phyloP scores from a whole-genome alignment of 2,797 vertebrate species.

The Netta rufina region DNA sequence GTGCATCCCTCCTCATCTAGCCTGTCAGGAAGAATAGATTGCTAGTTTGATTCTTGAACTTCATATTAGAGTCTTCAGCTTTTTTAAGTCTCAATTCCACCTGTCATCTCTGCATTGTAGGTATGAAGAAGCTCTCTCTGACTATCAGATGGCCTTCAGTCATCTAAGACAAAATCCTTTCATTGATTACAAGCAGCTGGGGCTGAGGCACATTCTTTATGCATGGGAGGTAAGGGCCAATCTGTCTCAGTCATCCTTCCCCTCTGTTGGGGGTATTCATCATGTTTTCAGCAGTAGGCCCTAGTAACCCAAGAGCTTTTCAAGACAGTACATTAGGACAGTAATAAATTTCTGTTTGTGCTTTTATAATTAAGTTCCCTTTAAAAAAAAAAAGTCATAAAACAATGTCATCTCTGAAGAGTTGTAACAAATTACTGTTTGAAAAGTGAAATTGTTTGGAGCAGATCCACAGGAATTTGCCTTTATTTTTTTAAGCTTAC shows the following conservation, averaged over 20 bases:
- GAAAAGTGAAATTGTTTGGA: background rate
- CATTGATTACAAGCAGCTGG: constrained; percentile 93
- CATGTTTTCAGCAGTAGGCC: background rate
- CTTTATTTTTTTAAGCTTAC: background rate
- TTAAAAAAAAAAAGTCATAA: background rate
- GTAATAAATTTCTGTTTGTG: background rate
- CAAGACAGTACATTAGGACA: background rate
- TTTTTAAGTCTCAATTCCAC: background rate
- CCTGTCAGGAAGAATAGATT: background rate
- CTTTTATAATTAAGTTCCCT: background rate
- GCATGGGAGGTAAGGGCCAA: constrained; percentile 88
- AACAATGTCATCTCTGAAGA: background rate
- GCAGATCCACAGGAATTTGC: background rate
- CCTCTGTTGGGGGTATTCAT: background rate
- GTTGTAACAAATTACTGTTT: background rate
- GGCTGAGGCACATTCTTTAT: constrained; percentile 85
- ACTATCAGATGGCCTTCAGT: constrained; percentile 84
- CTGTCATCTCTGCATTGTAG: constrained; percentile 61
- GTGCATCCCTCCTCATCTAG: background rate
- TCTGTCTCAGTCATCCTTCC: background rate
- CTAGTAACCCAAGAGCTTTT: background rate
- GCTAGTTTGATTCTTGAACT: background rate
- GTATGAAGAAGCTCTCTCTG: constrained; percentile 85
- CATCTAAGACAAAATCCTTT: constrained; percentile 85
- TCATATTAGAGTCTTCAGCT: background rate